These are phyloP conservation scores for Nannoperca australis DNA, from an alignment of 2,797 vertebrate genomes.

Conservation along the genomic window DNA sequence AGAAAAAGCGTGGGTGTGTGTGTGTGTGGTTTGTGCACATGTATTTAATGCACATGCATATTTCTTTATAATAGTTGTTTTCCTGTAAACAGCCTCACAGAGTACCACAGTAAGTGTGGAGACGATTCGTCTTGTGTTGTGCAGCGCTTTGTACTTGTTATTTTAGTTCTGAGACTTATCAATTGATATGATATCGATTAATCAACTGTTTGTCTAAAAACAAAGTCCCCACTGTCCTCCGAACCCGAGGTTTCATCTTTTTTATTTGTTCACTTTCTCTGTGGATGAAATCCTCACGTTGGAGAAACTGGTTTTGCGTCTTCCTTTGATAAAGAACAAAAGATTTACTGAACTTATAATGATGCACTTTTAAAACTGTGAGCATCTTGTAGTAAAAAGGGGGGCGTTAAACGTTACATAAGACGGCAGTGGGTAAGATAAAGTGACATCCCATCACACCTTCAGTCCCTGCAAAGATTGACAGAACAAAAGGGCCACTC, in stretches of 20 bases:
- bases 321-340: conserved; percentile 5
- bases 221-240: neutral
- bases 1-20: neutral
- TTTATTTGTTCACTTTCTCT: neutral
- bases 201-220: neutral
- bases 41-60: neutral
- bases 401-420: conserved; percentile 18
- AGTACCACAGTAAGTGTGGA: no score
- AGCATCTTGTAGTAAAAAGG: neutral
- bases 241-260: neutral
- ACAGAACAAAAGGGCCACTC: conserved; percentile 18
- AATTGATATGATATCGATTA: neutral
- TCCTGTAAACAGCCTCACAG: no score
- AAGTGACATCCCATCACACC: conserved; percentile 1
- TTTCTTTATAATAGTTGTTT: no score
- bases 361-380: neutral
- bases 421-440: neutral
- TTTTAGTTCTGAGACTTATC: neutral
- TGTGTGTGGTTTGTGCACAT: neutral
- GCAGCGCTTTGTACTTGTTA: neutral
- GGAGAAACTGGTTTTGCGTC: neutral
- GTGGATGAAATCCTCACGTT: neutral
- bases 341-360: neutral
- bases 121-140: no score
- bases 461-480: conserved; percentile 17